Evolutionary conservation across 2,888 invertebrate species (phyloP).

Genomic region (Agriopis leucophaearia): DNA sequence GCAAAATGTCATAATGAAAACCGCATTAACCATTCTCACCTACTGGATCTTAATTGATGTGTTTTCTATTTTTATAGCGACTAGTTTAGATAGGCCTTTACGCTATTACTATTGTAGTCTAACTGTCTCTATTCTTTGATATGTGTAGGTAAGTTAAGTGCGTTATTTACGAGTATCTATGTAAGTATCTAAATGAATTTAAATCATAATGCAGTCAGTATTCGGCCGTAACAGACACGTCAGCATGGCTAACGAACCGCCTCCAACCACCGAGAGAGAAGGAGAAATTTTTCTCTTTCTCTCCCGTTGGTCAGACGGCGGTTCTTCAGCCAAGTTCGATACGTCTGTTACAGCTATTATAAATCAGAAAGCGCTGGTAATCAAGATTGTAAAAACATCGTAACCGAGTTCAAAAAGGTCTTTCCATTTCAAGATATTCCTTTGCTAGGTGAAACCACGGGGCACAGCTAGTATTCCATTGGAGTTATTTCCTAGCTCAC

Average conservation of each 20-base stretch:
- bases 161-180: not conserved
- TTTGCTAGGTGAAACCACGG: not conserved
- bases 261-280: too few species aligned
- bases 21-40: not conserved
- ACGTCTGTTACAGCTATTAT: too few species aligned
- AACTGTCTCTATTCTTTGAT: not conserved
- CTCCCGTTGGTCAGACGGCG: too few species aligned
- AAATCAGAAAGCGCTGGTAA: not conserved
- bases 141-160: not conserved
- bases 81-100: not conserved
- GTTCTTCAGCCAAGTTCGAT: too few species aligned
- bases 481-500: not conserved
- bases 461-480: not conserved
- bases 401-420: not conserved
- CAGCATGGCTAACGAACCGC: too few species aligned
- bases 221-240: too few species aligned
- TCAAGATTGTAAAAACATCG: conserved; percentile 13
- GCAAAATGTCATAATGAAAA: conserved; percentile 12
- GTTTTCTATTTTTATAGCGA: not conserved
- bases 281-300: too few species aligned
- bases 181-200: not conserved
- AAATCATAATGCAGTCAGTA: not conserved
- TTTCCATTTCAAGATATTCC: conserved; percentile 2
- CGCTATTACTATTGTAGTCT: not conserved
- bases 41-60: not conserved